Evolutionary conservation across 2,797 vertebrate genomes (phyloP).

Genomic region (Mus spretus): DNA sequence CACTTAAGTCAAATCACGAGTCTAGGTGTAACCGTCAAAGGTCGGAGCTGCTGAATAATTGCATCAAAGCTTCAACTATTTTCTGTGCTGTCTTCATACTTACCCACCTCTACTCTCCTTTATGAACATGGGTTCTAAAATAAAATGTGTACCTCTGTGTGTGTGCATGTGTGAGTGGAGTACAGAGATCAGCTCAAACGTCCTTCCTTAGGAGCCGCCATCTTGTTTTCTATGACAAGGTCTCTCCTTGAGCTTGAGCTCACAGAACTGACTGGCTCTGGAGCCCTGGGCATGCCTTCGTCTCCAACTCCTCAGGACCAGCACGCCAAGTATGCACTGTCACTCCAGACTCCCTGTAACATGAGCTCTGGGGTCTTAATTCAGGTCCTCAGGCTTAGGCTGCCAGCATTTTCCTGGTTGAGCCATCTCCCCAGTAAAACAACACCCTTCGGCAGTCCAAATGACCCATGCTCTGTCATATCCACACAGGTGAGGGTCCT

Average conservation of each 20-base stretch:
- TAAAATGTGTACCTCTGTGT: background rate
- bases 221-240: background rate
- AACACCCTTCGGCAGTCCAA: background rate
- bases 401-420: background rate
- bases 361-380: too few relatives aligned
- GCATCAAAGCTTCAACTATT: conserved; percentile 12
- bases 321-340: rapidly evolving
- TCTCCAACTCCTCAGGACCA: background rate
- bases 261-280: too few relatives aligned
- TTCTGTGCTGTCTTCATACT: background rate
- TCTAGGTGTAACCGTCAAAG: conserved; percentile 39
- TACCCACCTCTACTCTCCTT: background rate
- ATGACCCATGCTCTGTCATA: background rate
- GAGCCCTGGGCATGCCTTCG: background rate
- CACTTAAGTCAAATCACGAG: background rate
- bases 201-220: background rate
- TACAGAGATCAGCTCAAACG: background rate
- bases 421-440: background rate
- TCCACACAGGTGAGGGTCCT: background rate
- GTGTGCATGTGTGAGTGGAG: background rate
- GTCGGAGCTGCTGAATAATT: conserved; percentile 21
- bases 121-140: background rate
- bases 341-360: background rate
- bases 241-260: background rate
- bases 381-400: background rate